phyloP scores from a whole-genome alignment of 2,888 invertebrate species.

The Pyrocoelia pectoralis region DNA sequence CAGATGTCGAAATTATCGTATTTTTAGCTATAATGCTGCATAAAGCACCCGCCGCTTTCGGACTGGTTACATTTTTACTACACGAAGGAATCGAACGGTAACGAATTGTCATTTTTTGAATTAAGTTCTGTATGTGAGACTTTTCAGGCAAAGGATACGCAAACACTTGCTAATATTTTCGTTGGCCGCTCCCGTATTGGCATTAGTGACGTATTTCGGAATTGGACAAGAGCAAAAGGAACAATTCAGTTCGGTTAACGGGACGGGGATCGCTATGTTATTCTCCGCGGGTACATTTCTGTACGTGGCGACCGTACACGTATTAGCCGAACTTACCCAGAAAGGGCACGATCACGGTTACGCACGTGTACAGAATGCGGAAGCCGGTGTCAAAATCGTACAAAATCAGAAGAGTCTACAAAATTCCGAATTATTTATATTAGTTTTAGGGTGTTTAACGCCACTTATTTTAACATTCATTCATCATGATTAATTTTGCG shows the following conservation, averaged over 20 bases:
- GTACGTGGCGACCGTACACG: slow-evolving; percentile 98
- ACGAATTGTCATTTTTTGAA: background rate
- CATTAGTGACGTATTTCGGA: slow-evolving; percentile 91
- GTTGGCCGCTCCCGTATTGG: slow-evolving; percentile 87
- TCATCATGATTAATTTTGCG: slow-evolving; percentile 78
- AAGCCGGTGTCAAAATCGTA: slow-evolving; percentile 45
- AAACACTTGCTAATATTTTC: slow-evolving; percentile 93
- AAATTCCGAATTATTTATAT: slow-evolving; percentile 79
- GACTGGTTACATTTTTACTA: slow-evolving; percentile 94
- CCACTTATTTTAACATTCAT: slow-evolving; percentile 92
- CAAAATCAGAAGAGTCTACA: slow-evolving; percentile 65
- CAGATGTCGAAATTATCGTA: slow-evolving; percentile 96
- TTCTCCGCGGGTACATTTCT: slow-evolving; percentile 99
- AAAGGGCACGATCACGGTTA: slow-evolving; percentile 59
- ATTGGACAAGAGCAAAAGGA: slow-evolving; percentile 95
- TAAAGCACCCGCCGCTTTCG: slow-evolving; percentile 99
- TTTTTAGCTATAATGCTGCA: slow-evolving; percentile 99
- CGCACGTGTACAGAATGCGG: slow-evolving; percentile 54
- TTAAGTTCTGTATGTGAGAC: background rate
- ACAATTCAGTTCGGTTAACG: slow-evolving; percentile 86
- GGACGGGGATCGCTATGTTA: slow-evolving; percentile 96
- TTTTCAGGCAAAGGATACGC: slow-evolving; percentile 75
- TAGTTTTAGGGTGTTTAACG: slow-evolving; percentile 87
- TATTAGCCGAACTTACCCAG: slow-evolving; percentile 90
- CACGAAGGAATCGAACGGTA: slow-evolving; percentile 92